These are phyloP conservation scores for Brevimyrus niger DNA, from an alignment of 2,113 vertebrate genomes.

Conservation along the genomic window DNA sequence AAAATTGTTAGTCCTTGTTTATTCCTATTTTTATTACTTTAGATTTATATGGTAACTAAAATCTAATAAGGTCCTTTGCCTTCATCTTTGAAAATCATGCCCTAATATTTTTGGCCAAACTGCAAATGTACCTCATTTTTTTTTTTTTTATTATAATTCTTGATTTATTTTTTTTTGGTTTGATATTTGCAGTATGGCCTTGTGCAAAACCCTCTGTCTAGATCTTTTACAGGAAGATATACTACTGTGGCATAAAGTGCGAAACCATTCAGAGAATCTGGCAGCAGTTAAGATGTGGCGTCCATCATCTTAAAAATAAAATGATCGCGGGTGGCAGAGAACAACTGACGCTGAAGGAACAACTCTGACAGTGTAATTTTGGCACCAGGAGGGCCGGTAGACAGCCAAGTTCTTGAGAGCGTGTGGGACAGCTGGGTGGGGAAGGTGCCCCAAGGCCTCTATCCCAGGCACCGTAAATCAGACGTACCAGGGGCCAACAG, in stretches of 20 bases:
- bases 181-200: neutral
- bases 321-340: constrained; percentile 7
- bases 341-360: constrained; percentile 42
- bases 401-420: constrained; percentile 51
- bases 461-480: constrained; percentile 38
- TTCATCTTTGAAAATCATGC: neutral
- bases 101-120: neutral
- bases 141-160: neutral
- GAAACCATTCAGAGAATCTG: constrained; percentile 16
- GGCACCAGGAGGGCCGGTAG: constrained; percentile 51
- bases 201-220: neutral
- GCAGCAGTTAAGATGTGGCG: constrained; percentile 12
- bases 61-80: neutral
- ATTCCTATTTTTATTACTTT: neutral
- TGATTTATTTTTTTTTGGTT: neutral
- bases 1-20: neutral
- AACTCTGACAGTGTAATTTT: constrained; percentile 53
- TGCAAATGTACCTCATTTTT: neutral
- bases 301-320: constrained; percentile 38
- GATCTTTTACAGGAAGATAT: constrained; percentile 22
- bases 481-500: constrained; percentile 53
- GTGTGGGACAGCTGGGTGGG: constrained; percentile 46
- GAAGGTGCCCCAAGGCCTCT: constrained; percentile 27
- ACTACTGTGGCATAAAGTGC: constrained; percentile 4
- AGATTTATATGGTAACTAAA: neutral